Evolutionary conservation across 2,888 invertebrate genomes (phyloP), one percentile per base, ranked within the genome.

Genomic region (Tetragonula carbonaria): DNA sequence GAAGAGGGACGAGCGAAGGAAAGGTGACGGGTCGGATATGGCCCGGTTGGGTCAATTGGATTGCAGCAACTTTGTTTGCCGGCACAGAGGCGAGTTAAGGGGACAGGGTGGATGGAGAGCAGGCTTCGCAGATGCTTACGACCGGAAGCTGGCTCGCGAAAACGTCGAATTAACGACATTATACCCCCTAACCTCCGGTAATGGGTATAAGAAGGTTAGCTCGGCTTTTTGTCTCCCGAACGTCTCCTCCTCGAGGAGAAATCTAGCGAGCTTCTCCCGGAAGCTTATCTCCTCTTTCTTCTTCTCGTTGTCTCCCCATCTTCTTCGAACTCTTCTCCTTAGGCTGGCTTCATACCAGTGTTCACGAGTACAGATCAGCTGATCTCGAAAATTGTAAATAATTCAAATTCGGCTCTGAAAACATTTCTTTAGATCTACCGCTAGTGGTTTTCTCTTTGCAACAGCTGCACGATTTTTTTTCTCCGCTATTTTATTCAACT

Each of bases 81-180:
- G 70, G 38, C 53, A 65, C 71, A 76, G 74, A 65, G 78, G 82
- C 68, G 74, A 87, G 81, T 57, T 23, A 65, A 73, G 78, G 74
- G 75, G 67, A 38, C 59, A 23, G 74, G 28, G 62, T 23, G 33
- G 21, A 33, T 33, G 6, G 73, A 18, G 73, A 73, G 55, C 57
- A 63, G 65, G 78, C 82, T 80, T 78, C 65, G 70, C 78, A 63
- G 85, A 85, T 87, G 85, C 85, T 86, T 85, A 76, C 76, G 68
- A 82, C 74, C 68, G 81, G 71, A 78, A 78, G 76, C 80, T 74
- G 84, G 86, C 84, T 86, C 82, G 87, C 85, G 88, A 90, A 91
- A 93, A 92, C 87, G 89, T 87, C 86, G 87, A 91, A 91, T 92
- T 93, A 93, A 92, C 90, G 90, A 91, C 88, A 89, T 91, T 91